Conservation (phyloP, 37 sponge, comb jelly and placozoan species). For the Corticium candelabrum region DNA sequence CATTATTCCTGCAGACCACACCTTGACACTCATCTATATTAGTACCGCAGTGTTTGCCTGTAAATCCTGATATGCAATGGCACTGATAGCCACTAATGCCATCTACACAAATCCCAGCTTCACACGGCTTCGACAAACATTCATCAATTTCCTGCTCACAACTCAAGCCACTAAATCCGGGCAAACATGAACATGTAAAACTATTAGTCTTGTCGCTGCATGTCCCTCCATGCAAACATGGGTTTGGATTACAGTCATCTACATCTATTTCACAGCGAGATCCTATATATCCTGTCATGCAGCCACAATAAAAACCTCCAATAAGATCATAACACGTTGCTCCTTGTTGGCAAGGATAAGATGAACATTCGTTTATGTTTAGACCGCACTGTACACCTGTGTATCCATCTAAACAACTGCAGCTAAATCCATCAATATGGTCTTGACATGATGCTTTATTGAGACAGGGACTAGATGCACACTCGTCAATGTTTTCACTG, state of each 20-base stretch:
- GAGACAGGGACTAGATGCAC: background rate
- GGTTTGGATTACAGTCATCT: too few relatives aligned
- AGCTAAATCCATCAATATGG: background rate
- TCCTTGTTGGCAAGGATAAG: background rate
- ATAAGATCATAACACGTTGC: too few relatives aligned
- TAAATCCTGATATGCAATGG: background rate
- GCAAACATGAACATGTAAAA: background rate
- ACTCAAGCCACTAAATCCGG: too few relatives aligned
- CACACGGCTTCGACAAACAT: background rate
- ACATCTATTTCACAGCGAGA: too few relatives aligned
- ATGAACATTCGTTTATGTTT: background rate
- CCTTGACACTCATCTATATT: background rate
- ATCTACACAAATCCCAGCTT: background rate
- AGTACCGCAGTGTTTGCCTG: background rate
- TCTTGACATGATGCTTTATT: background rate
- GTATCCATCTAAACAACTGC: background rate
- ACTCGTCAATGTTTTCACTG: background rate
- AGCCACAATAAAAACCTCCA: too few relatives aligned
- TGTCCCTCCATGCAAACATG: too few relatives aligned
- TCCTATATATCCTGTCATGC: too few relatives aligned
- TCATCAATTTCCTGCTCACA: background rate
- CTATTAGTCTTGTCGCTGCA: too few relatives aligned
- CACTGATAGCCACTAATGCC: background rate
- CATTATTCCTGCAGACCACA: background rate
- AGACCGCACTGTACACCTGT: background rate